Evolutionary conservation across 2,113 vertebrate genomes (phyloP).

Genomic region (Myanophis thanlyinensis): DNA sequence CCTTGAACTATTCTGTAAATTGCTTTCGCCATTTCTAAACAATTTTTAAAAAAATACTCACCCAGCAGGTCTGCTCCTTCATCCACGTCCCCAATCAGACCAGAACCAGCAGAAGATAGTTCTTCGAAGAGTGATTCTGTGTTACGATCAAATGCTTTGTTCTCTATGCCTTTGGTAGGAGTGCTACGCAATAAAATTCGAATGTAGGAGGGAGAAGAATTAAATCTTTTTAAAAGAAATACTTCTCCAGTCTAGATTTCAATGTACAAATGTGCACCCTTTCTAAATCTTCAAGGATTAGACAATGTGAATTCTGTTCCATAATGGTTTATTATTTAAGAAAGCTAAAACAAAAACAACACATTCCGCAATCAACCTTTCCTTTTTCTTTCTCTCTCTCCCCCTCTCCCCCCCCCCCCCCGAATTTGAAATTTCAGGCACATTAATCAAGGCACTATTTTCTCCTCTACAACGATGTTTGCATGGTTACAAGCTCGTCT

Average conservation of each 20-base stretch:
- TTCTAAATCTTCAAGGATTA: neutral
- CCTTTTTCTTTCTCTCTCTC: neutral
- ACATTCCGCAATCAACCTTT: neutral
- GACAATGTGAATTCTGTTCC: neutral
- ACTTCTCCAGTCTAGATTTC: neutral
- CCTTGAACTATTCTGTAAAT: neutral
- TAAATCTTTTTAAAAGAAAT: neutral
- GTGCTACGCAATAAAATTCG: conserved; percentile 77
- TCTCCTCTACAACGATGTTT: neutral
- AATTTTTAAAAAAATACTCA: conserved; percentile 65
- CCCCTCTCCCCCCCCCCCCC: too few relatives aligned
- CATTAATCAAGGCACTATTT: neutral
- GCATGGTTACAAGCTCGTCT: neutral
- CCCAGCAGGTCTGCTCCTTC: conserved; percentile 97
- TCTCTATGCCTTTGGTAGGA: conserved; percentile 90
- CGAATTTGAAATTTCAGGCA: neutral
- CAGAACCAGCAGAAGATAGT: conserved; percentile 92
- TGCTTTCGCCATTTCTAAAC: neutral
- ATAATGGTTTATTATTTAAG: neutral
- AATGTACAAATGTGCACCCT: neutral
- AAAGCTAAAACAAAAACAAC: neutral
- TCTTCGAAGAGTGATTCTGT: conserved; percentile 98
- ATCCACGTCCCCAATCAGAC: conserved; percentile 93
- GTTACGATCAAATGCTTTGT: conserved; percentile 92
- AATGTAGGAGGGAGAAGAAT: neutral